Percentiles rank a stretch among this genome's conserved stretches.
phyloP scores from a whole-genome alignment of 2,888 invertebrate genomes.

The Pristionchus entomophagus region DNA sequence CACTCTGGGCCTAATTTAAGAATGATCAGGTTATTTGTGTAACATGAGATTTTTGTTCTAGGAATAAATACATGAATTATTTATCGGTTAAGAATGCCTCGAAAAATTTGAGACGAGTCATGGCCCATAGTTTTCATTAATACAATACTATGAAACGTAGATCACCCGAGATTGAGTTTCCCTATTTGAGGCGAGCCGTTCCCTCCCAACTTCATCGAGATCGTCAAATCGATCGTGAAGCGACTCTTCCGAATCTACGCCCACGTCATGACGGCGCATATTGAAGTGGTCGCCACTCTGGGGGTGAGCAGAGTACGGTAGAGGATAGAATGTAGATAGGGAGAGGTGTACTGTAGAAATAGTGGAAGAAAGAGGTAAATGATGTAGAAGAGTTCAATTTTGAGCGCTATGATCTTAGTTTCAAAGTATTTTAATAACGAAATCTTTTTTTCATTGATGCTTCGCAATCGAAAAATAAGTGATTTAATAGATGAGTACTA shows the following conservation, averaged over 20 bases:
- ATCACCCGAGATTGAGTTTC: background rate
- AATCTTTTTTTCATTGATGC: background rate
- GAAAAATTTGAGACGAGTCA: too few species aligned
- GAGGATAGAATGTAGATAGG: too few species aligned
- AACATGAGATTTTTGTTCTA: too few species aligned
- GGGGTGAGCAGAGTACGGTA: constrained; percentile 23
- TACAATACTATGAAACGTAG: background rate
- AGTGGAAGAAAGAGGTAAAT: background rate
- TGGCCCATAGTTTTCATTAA: too few species aligned
- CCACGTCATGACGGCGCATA: constrained; percentile 99
- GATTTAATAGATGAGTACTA: too few species aligned
- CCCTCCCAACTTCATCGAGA: constrained; percentile 78
- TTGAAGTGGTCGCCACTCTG: constrained; percentile 78
- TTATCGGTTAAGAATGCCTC: too few species aligned
- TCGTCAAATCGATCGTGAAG: constrained; percentile 98
- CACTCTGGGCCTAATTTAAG: too few species aligned
- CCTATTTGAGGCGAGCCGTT: constrained; percentile 67
- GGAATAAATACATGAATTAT: too few species aligned
- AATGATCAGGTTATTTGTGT: too few species aligned
- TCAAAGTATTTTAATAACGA: background rate
- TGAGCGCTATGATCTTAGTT: too few species aligned
- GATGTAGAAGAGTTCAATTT: background rate
- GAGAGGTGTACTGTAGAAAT: background rate
- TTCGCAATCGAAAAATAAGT: too few species aligned
- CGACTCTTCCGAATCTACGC: constrained; percentile 98